Percentiles rank a stretch among this genome's conserved stretches.
These are phyloP conservation scores for Cataglyphis hispanica DNA, from an alignment of 1,140 invertebrate genomes.

Conservation along the genomic window DNA sequence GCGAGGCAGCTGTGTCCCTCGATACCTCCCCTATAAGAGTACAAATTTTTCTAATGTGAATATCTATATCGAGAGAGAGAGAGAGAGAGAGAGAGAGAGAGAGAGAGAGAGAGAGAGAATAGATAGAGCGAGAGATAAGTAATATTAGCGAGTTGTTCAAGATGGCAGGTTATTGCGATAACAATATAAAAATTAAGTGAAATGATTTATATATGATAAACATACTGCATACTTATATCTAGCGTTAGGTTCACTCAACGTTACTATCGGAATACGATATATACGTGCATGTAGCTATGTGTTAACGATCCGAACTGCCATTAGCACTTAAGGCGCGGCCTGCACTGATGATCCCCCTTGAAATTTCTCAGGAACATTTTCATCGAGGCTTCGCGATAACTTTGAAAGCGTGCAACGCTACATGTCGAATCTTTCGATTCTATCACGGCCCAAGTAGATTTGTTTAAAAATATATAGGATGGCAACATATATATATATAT, in stretches of 20 bases:
- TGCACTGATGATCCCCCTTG: slow-evolving; percentile 58
- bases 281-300: slow-evolving; percentile 49
- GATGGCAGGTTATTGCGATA: slow-evolving; percentile 83
- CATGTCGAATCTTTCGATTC: slow-evolving; percentile 25
- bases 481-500: background rate
- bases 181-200: slow-evolving; percentile 80
- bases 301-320: slow-evolving; percentile 68
- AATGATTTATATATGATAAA: slow-evolving; percentile 80
- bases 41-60: slow-evolving; percentile 86
- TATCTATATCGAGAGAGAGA: slow-evolving; percentile 81
- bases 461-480: slow-evolving; percentile 29
- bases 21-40: slow-evolving; percentile 86
- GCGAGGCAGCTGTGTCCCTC: slow-evolving; percentile 81
- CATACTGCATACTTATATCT: slow-evolving; percentile 75
- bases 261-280: slow-evolving; percentile 68
- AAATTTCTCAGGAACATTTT: slow-evolving; percentile 70
- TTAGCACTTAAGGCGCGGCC: slow-evolving; percentile 73
- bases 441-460: background rate
- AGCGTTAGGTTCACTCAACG: slow-evolving; percentile 72
- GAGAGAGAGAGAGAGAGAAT: slow-evolving; percentile 51
- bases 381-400: slow-evolving; percentile 38
- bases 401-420: slow-evolving; percentile 38
- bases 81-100: slow-evolving; percentile 43
- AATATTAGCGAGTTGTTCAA: too few relatives aligned
- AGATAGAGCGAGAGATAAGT: slow-evolving; percentile 73